phyloP scores from a whole-genome alignment of 2,888 invertebrate genomes.

The Xestia xanthographa region DNA sequence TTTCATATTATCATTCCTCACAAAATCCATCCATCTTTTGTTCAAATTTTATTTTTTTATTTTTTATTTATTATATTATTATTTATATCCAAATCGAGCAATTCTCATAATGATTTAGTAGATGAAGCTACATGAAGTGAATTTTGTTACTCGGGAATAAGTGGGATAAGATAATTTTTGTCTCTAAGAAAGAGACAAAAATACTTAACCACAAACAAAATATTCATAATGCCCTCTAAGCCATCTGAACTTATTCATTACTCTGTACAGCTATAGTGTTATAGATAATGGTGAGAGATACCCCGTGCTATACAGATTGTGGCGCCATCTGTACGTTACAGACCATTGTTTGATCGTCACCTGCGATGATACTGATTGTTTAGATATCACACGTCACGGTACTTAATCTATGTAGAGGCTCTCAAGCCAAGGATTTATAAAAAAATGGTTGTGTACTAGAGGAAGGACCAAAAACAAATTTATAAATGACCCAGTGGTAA shows the following conservation, averaged over 20 bases:
- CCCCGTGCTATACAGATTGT: slow-evolving; percentile 83
- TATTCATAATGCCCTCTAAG: not conserved
- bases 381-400: slow-evolving; percentile 22
- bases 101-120: not conserved
- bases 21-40: too few relatives aligned
- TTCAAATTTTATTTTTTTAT: too few relatives aligned
- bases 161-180: too few relatives aligned
- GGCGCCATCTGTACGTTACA: slow-evolving; percentile 82
- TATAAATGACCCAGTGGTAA: not conserved
- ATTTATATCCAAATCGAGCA: not conserved
- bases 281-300: slow-evolving; percentile 86
- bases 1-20: too few relatives aligned
- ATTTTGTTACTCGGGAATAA: not conserved
- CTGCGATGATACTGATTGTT: slow-evolving; percentile 55
- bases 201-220: not conserved
- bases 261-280: slow-evolving; percentile 77
- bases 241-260: slow-evolving; percentile 60
- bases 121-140: not conserved
- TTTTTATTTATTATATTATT: too few relatives aligned
- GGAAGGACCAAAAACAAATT: not conserved
- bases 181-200: not conserved
- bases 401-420: not conserved
- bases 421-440: not conserved
- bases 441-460: not conserved
- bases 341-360: slow-evolving; percentile 67